Percentiles rank a stretch among this genome's conserved stretches.
These are phyloP conservation scores for Potamilus streckersoni DNA, from an alignment of 1,140 invertebrate genomes.

Conservation along the genomic window DNA sequence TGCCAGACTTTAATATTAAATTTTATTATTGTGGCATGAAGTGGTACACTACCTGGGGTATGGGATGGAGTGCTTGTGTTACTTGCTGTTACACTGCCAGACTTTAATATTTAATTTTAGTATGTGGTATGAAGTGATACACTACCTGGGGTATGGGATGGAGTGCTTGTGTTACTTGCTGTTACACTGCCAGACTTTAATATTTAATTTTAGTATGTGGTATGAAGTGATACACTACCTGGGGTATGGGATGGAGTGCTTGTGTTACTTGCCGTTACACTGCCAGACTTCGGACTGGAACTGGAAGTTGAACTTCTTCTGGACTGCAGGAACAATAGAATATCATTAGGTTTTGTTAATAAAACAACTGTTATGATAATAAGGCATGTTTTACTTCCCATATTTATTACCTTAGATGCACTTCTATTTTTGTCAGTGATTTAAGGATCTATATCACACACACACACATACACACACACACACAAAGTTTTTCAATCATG, in stretches of 20 bases:
- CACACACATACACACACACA: no score
- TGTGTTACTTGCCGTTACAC: conserved; percentile 49
- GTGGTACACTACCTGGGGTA: background rate
- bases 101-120: background rate
- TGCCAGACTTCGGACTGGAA: conserved; percentile 58
- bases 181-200: background rate
- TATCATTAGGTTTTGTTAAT: no score
- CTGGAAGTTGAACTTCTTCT: conserved; percentile 55
- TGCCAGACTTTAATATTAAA: background rate
- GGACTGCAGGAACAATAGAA: conserved; percentile 34
- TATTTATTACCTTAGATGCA: no score
- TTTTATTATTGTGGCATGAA: background rate
- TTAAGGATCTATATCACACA: no score
- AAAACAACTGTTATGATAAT: no score
- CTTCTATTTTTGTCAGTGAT: no score
- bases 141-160: background rate
- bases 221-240: conserved; percentile 30
- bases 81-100: background rate
- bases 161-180: background rate
- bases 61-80: background rate
- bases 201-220: background rate
- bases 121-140: background rate
- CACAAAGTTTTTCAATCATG: no score
- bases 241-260: conserved; percentile 55
- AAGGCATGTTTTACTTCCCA: no score